These are phyloP conservation scores for Chloroceryle inda DNA, from an alignment of 2,797 vertebrate species.

Conservation along the genomic window DNA sequence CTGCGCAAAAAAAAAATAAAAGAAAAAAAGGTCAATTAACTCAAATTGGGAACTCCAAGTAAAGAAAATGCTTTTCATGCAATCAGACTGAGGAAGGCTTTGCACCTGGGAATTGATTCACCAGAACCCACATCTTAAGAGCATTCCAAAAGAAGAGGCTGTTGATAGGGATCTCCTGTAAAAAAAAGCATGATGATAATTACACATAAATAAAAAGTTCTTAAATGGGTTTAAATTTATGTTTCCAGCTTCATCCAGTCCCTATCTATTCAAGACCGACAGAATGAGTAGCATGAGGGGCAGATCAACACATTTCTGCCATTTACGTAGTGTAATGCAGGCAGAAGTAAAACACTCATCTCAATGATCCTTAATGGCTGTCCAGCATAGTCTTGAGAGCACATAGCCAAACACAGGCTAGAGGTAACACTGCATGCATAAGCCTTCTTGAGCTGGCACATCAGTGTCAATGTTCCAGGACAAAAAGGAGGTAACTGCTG, in stretches of 20 bases:
- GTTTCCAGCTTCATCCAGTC: background rate
- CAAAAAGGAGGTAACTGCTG: background rate
- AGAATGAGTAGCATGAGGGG: background rate
- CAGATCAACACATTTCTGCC: background rate
- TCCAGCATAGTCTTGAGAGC: background rate
- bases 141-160: background rate
- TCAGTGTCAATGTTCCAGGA: background rate
- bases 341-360: background rate
- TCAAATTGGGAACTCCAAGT: background rate
- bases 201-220: background rate
- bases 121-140: background rate
- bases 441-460: background rate
- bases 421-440: background rate
- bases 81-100: background rate
- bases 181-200: background rate
- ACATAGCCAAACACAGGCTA: background rate
- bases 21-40: background rate
- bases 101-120: background rate
- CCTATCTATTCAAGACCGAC: background rate
- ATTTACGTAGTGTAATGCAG: background rate
- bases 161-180: background rate
- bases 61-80: background rate
- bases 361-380: background rate
- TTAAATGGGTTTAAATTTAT: background rate
- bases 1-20: background rate